phyloP scores from a whole-genome alignment of 2,797 vertebrate species.

The Sebastes alutus region DNA sequence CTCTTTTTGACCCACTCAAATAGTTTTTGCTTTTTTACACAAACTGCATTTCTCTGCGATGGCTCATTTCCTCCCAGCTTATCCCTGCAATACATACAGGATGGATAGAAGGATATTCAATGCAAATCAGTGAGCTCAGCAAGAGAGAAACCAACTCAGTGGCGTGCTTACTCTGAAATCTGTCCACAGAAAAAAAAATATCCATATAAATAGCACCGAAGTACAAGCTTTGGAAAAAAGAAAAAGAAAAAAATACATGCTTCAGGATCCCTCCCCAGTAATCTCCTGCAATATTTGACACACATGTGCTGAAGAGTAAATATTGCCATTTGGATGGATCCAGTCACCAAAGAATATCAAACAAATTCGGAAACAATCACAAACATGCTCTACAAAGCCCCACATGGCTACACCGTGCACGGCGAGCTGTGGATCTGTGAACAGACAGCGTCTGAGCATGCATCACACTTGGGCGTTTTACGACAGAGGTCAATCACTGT shows the following conservation, averaged over 20 bases:
- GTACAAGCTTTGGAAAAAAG: not conserved
- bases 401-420: slow-evolving; percentile 23
- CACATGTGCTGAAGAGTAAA: slow-evolving; percentile 53
- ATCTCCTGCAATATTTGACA: slow-evolving; percentile 46
- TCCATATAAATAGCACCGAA: slow-evolving; percentile 25
- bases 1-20: slow-evolving; percentile 37
- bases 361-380: slow-evolving; percentile 56
- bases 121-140: slow-evolving; percentile 47
- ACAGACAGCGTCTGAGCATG: slow-evolving; percentile 52
- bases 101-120: slow-evolving; percentile 40
- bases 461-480: slow-evolving; percentile 66
- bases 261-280: not conserved
- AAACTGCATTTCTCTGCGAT: slow-evolving; percentile 30
- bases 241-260: not conserved
- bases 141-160: slow-evolving; percentile 28
- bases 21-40: slow-evolving; percentile 30
- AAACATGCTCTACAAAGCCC: slow-evolving; percentile 35
- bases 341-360: slow-evolving; percentile 52
- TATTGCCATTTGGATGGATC: slow-evolving; percentile 54
- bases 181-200: slow-evolving; percentile 26
- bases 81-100: slow-evolving; percentile 22
- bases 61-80: slow-evolving; percentile 45
- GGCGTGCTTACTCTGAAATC: slow-evolving; percentile 33
- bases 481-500: slow-evolving; percentile 72
- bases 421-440: slow-evolving; percentile 38